Percentiles rank a stretch among this genome's conserved stretches.
These are phyloP conservation scores for Trachythela sp. DNA, from an alignment of 64 coral and sea anemone genomes.

Conservation along the genomic window DNA sequence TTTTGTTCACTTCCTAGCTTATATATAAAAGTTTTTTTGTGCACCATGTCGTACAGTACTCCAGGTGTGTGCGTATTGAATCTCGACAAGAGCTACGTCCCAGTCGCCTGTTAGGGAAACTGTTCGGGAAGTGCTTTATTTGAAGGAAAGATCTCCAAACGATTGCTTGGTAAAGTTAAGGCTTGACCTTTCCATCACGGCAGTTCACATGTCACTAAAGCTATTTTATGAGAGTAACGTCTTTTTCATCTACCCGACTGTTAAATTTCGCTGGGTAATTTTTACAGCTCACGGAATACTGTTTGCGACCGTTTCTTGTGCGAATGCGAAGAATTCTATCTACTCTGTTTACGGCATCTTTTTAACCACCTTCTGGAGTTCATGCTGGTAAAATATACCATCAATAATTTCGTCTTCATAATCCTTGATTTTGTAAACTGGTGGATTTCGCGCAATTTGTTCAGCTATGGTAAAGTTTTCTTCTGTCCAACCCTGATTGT, in stretches of 20 bases:
- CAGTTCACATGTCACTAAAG: neutral
- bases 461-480: neutral
- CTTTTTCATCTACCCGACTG: neutral
- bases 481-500: neutral
- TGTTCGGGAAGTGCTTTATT: no score
- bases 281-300: neutral
- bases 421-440: neutral
- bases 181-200: neutral
- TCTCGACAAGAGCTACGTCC: slow-evolving; percentile 31
- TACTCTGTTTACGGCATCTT: neutral
- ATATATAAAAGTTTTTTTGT: neutral
- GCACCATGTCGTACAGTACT: slow-evolving; percentile 12
- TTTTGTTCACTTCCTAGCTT: no score
- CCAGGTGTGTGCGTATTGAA: slow-evolving; percentile 39
- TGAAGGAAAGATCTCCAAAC: slow-evolving; percentile 15
- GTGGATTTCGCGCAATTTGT: neutral
- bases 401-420: slow-evolving; percentile 22
- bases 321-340: neutral
- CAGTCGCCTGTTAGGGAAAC: neutral
- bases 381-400: slow-evolving; percentile 45
- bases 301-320: neutral
- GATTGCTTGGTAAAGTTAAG: slow-evolving; percentile 14
- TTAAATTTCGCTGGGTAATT: slow-evolving; percentile 5
- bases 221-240: neutral
- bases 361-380: slow-evolving; percentile 15